phyloP scores from a whole-genome alignment of 1,140 invertebrate genomes.

The Samia ricini region DNA sequence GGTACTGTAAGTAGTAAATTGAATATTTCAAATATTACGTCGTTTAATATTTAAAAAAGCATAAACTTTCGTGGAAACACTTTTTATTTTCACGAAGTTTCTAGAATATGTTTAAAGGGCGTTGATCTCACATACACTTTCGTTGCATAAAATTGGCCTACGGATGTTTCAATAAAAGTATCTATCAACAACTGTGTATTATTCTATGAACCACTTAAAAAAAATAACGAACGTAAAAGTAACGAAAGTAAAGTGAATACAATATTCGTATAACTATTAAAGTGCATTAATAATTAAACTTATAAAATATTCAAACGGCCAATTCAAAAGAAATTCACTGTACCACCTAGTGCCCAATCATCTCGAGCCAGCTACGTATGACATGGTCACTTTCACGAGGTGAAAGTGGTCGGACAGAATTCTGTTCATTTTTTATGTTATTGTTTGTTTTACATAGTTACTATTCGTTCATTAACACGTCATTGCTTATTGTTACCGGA shows the following conservation, averaged over 20 bases:
- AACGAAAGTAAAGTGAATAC: too few relatives aligned
- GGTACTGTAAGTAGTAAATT: not conserved
- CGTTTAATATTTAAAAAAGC: not conserved
- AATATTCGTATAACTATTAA: too few relatives aligned
- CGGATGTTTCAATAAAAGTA: not conserved
- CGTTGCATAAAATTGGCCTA: conserved; percentile 22
- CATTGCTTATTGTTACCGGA: conserved; percentile 9
- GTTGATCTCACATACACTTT: conserved; percentile 46
- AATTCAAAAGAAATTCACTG: not conserved
- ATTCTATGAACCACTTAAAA: too few relatives aligned
- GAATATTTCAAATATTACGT: not conserved
- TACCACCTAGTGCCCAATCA: conserved; percentile 5
- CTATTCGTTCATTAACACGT: conserved; percentile 1
- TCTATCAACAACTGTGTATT: not conserved
- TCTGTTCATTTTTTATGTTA: conserved; percentile 28
- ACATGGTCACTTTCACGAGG: conserved; percentile 70
- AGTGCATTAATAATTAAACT: not conserved
- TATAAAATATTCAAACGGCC: not conserved
- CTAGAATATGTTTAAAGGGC: conserved; percentile 44
- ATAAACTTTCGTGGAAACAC: not conserved
- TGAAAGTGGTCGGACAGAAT: conserved; percentile 52
- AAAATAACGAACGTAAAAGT: too few relatives aligned
- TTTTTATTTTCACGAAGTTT: conserved; percentile 34
- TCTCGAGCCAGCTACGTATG: conserved; percentile 23
- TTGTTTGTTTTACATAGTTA: conserved; percentile 46